Base-by-base conservation (phyloP, 92 coral and sea anemone genomes). In the Zoanthus sociatus region DNA sequence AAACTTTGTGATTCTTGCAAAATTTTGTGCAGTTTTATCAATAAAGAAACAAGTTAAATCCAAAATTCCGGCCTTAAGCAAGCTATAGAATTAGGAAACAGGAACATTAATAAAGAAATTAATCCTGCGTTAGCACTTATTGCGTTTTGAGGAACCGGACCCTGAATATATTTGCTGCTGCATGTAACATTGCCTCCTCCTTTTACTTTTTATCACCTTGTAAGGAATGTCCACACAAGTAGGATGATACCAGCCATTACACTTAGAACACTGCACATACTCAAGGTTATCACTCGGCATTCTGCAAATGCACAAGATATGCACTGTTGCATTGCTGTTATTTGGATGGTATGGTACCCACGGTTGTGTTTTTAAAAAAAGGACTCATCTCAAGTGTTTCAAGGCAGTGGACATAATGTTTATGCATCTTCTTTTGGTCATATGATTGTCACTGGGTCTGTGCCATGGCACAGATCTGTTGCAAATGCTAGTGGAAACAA, bases 381-480 rank as follows among this genome's bases (percentile, higher is more conserved):
- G 84, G 85, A 51, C 71, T 85, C 85, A 74, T 88, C 58, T 73
- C 75, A 13, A 74, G 72, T 44, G 88, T 73, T n/a, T 88, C 84
- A 11, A 83, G 82, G 88, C 84, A 83, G 73, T 64, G 46, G 69
- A 83, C 61, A 42, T 83, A 83, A 42, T 88, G 88, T 16, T 47
- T 20, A 45, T 26, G 83, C 88, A 83, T 13, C 47, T 83, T 83
- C 73, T 63, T 60, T 75, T 88, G 88, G 88, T 88, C 67, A 83
- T 88, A 83, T 72, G 88, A 58, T 83, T 83, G 88, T 88, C 55
- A 68, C 91, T 42, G 91, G 88, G 88, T 88, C 91, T 73, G 83
- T 44, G 76, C 87, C 87, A 26, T 26, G 26, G 26, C 26, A 26
- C 26, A 26, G 26, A 26, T 26, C 26, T 26, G 26, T 26, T 26